Percentiles rank a stretch among this genome's conserved stretches.
Evolutionary conservation across 2,888 invertebrate species (phyloP).

Genomic region (Microdon myrmicae): DNA sequence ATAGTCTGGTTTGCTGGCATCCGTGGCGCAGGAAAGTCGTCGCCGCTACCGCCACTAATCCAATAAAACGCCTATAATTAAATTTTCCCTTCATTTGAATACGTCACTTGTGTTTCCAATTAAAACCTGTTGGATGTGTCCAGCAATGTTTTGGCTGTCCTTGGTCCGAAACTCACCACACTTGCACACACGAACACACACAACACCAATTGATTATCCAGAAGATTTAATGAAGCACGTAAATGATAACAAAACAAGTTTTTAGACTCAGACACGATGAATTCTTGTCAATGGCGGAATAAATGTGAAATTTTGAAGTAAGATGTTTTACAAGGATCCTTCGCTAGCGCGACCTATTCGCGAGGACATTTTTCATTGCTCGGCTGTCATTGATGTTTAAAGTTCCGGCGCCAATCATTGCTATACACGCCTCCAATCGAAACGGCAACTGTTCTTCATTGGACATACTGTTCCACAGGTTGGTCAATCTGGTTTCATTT

Average conservation of each 20-base stretch:
- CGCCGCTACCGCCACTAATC: conserved; percentile 58
- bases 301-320: conserved; percentile 33
- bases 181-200: no score
- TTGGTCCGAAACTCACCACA: no score
- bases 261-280: conserved; percentile 21
- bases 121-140: conserved; percentile 51
- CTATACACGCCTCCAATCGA: conserved; percentile 9
- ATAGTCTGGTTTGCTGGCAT: no score
- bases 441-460: conserved; percentile 11
- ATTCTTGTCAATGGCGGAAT: neutral
- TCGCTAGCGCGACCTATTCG: neutral
- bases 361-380: conserved; percentile 5
- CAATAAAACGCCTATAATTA: conserved; percentile 67
- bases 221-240: conserved; percentile 51
- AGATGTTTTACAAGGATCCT: conserved; percentile 33
- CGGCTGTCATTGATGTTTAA: conserved; percentile 3
- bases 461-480: conserved; percentile 1
- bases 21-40: conserved; percentile 33
- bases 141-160: conserved; percentile 6
- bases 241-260: conserved; percentile 51
- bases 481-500: no score
- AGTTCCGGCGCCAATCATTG: conserved; percentile 6
- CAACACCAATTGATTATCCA: conserved; percentile 48
- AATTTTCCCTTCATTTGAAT: conserved; percentile 67
- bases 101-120: conserved; percentile 58